Base-by-base conservation (phyloP, 1,140 invertebrate species). In the Bombus soroeensis region DNA sequence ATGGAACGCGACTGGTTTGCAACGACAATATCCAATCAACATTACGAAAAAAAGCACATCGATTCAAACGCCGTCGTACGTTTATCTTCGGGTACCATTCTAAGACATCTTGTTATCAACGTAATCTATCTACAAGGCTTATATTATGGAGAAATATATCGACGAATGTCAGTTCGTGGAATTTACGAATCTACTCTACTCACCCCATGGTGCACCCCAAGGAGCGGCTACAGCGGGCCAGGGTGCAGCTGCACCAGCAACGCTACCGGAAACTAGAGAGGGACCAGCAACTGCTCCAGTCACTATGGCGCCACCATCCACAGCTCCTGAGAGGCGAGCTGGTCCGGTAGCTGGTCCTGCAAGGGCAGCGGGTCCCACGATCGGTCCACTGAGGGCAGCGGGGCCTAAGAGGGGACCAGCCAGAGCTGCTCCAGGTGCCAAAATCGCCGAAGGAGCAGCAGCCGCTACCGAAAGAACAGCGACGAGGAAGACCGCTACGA, bases 261-360 rank as follows among this genome's bases (percentile, higher is more conserved):
- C 92, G 71, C 94, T 94, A n/a, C 93, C 94, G n/a, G 92, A 92
- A 74, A 95, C 93, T 5, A 94, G 37, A 0, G 95, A 94, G 22
- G 94, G 95, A 76, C 92, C 95, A 66, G 94, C 93, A 4, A 95
- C 94, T 25, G 94, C 90, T 73, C 95, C 95, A 57, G 94, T 95
- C 5, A 95, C 95, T 12, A 94, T 83, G 10, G 95, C 94, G 2
- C 95, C 95, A 18, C 92, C 92, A 37, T 95, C 95, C 34, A 95
- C 95, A 4, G 95, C 94, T 22, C 95, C 94, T 39, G 94, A 95
- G 47, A 95, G 85, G 32, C 92, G 92, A 18, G 94, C 92, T 5
- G 94, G 95, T 87, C 94, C 94, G 10, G 91, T 92, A 0, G 88
- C 91, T 0, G 94, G 94, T 81, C 94, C 94, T 13, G 94, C 92